Evolutionary conservation across 2,797 vertebrate genomes (phyloP), one percentile per base, ranked within the genome.

Genomic region (Centroberyx gerrardi): DNA sequence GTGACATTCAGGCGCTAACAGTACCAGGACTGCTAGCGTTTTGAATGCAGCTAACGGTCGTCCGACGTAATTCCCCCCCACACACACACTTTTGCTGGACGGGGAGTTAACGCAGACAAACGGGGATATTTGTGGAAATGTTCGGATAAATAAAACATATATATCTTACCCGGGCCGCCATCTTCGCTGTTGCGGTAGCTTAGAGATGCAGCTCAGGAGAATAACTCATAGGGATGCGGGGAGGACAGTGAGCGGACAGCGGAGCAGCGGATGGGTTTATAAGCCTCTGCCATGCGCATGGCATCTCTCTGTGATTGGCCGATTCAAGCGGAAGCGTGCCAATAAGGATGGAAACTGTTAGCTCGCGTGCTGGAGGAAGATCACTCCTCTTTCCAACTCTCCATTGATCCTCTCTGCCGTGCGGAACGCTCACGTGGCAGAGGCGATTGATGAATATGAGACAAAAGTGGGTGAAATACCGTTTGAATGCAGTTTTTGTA

Each of bases 101-200:
- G 13, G 0, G 8, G n/a, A 52, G 13, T 15, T 4, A 8, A 17
- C 15, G 8, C 9, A 15, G 2, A 55, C 58, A 29, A 54, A 27
- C 36, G 1, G 29, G 18, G 3, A 2, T 3, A 0, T 4, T 36
- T 9, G 12, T 9, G n/a, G 17, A 49, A 17, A 18, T 17, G 5
- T 49, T 29, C 8, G 5, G 17, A 31, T 15, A 56, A 31, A 29
- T 0, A n/a, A 36, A 33, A n/a, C 5, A 2, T n/a, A 58, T 48
- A 22, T 10, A 5, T 87, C 94, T 95, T 95, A 95, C 95, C 93
- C 94, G 93, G 84, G 93, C 68, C 89, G 95, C 91, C 95, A 95
- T 95, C 89, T 92, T 95, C 86, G 68, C 87, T 81, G 82, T 88
- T 71, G 80, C 54, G 68, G 83, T 64, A 48, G 77, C 68, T 75